Conservation (phyloP, 2,797 vertebrate genomes). For the Eupleurogrammus muticus region DNA sequence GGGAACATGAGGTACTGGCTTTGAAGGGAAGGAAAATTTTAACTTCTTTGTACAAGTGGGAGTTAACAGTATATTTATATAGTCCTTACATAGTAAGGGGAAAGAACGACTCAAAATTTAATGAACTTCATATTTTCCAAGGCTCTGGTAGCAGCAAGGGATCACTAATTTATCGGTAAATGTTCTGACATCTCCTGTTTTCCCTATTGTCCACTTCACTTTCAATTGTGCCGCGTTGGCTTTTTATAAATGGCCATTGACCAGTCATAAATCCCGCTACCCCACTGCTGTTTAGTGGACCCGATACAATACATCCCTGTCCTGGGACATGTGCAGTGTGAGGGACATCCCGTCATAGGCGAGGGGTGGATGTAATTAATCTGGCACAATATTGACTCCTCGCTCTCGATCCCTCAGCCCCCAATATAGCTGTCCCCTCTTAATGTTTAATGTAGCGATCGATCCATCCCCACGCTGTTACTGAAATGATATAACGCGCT, state of each 20-base stretch:
- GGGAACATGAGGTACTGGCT: not conserved
- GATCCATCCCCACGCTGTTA: slow-evolving; percentile 75
- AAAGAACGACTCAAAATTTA: not conserved
- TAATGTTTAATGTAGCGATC: slow-evolving; percentile 85
- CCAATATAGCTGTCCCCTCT: slow-evolving; percentile 81
- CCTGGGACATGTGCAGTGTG: slow-evolving; percentile 61
- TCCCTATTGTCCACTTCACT: slow-evolving; percentile 69
- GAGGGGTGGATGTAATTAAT: slow-evolving; percentile 81
- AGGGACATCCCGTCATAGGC: slow-evolving; percentile 68
- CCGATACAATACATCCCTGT: slow-evolving; percentile 67
- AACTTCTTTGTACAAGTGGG: not conserved
- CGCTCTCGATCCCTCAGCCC: slow-evolving; percentile 73
- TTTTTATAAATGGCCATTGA: slow-evolving; percentile 76
- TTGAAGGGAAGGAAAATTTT: not conserved
- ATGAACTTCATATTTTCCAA: not conserved
- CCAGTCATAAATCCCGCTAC: slow-evolving; percentile 68
- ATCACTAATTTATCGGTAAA: slow-evolving; percentile 33
- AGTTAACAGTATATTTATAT: not conserved
- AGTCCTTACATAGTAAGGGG: not conserved
- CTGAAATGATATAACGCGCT: slow-evolving; percentile 83
- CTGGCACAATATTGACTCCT: slow-evolving; percentile 81
- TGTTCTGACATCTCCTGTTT: slow-evolving; percentile 47
- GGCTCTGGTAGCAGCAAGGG: not conserved
- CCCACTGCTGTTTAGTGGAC: slow-evolving; percentile 50
- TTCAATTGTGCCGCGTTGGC: slow-evolving; percentile 68